Evolutionary conservation across 2,797 vertebrate species (phyloP).

Genomic region (Coreius guichenoti): DNA sequence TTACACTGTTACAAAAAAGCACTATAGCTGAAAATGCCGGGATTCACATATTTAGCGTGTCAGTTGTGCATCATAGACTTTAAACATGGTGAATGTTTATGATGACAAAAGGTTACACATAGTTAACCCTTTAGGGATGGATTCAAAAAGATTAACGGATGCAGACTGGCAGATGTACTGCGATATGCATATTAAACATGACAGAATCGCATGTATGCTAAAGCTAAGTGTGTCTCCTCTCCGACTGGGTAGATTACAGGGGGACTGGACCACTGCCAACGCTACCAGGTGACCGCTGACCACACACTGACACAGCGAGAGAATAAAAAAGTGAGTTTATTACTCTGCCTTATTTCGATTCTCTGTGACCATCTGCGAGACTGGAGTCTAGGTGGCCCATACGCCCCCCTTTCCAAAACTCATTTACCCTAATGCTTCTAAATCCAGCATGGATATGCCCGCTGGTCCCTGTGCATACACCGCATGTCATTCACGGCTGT

Average conservation of each 20-base stretch:
- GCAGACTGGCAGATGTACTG: not conserved
- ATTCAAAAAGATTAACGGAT: not conserved
- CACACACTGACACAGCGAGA: constrained; percentile 12
- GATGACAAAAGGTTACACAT: not conserved
- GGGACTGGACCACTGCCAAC: constrained; percentile 25
- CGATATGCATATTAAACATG: not conserved
- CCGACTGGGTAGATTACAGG: constrained; percentile 18
- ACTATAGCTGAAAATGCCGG: not conserved
- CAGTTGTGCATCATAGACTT: not conserved
- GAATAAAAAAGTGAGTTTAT: constrained; percentile 17
- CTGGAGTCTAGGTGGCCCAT: constrained; percentile 31
- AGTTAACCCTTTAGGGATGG: not conserved
- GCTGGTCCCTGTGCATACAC: constrained; percentile 39
- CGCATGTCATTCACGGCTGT: constrained; percentile 45
- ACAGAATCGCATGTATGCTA: not conserved
- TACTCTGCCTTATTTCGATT: constrained; percentile 18
- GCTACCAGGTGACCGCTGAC: constrained; percentile 37
- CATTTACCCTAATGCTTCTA: constrained; percentile 51
- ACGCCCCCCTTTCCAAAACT: constrained; percentile 33
- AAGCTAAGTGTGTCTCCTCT: constrained; percentile 9
- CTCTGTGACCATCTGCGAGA: constrained; percentile 25
- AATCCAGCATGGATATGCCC: constrained; percentile 54
- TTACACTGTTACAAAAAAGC: not conserved
- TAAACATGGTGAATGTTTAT: not conserved
- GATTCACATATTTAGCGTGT: not conserved